phyloP scores from a whole-genome alignment of 37 sponge, comb jelly and placozoan species.

The Chondrosia reniformis region DNA sequence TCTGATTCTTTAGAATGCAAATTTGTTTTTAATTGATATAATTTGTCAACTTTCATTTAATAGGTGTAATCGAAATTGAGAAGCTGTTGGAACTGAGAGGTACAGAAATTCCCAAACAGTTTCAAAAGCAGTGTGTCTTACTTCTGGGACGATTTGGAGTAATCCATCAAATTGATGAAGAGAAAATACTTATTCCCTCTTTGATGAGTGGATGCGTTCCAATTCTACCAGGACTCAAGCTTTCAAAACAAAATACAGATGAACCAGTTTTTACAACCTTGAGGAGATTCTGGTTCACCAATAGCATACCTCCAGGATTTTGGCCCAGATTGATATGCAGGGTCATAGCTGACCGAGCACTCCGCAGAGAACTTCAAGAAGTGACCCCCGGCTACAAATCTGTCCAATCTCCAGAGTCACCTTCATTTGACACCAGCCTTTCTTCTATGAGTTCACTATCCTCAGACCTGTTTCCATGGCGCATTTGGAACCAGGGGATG shows the following conservation, averaged over 20 bases:
- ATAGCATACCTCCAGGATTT: conserved; percentile 76
- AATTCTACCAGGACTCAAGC: conserved; percentile 12
- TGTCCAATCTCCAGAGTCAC: background rate
- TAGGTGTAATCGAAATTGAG: conserved; percentile 45
- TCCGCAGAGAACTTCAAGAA: conserved; percentile 21
- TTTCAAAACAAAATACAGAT: background rate
- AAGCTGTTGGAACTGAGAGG: conserved; percentile 29
- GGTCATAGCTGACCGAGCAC: conserved; percentile 55
- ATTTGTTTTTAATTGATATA: background rate
- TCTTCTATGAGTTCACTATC: too few relatives aligned
- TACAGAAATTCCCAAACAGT: conserved; percentile 12
- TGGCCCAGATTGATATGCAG: conserved; percentile 91
- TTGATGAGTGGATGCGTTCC: conserved; percentile 51
- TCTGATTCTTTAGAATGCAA: background rate
- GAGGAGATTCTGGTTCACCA: conserved; percentile 63
- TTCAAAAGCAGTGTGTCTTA: conserved; percentile 45
- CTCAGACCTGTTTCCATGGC: conserved; percentile 43
- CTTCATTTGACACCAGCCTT: too few relatives aligned
- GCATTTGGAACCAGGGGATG: conserved; percentile 64
- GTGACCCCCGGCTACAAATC: background rate
- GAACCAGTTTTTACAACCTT: conserved; percentile 31
- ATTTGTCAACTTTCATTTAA: background rate
- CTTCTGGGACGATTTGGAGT: conserved; percentile 87
- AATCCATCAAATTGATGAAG: conserved; percentile 45
- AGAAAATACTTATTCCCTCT: conserved; percentile 79